Conservation (phyloP, 2,113 vertebrate species). For the Ondatra zibethicus region DNA sequence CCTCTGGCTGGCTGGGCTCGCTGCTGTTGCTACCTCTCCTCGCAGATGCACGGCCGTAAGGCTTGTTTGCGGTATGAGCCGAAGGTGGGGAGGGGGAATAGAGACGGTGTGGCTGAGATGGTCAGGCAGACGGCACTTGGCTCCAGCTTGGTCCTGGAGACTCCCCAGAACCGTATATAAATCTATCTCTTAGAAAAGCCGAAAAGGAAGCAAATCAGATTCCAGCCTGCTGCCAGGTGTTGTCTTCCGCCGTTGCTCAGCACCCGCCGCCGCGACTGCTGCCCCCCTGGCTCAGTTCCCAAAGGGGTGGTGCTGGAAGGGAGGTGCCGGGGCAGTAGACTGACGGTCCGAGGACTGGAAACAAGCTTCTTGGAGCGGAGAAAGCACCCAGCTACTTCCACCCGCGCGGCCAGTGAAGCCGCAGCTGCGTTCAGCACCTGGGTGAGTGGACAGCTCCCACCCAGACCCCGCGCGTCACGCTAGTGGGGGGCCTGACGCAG, state of each 20-base stretch:
- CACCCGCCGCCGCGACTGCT: constrained; percentile 73
- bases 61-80: constrained; percentile 56
- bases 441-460: constrained; percentile 81
- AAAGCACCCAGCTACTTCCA: not conserved
- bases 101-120: constrained; percentile 48
- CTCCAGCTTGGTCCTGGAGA: constrained; percentile 66
- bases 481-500: constrained; percentile 74
- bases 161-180: constrained; percentile 58
- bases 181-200: constrained; percentile 66
- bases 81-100: constrained; percentile 56
- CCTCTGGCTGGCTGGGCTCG: constrained; percentile 59
- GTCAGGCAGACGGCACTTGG: constrained; percentile 57
- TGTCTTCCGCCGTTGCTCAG: constrained; percentile 77
- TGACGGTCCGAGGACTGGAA: constrained; percentile 50
- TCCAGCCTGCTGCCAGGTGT: constrained; percentile 77
- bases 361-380: not conserved
- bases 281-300: constrained; percentile 70
- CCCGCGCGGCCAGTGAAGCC: not conserved
- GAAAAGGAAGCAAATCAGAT: constrained; percentile 69
- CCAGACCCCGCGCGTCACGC: constrained; percentile 72
- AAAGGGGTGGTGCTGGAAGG: constrained; percentile 73
- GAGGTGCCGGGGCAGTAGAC: constrained; percentile 64
- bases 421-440: constrained; percentile 79
- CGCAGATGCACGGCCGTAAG: constrained; percentile 66
- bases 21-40: constrained; percentile 64